A percentile compares a stretch with the other conserved stretches of the same genome.
These are phyloP conservation scores for Cebus imitator DNA, from an alignment of 2,113 vertebrate species.

Conservation along the genomic window DNA sequence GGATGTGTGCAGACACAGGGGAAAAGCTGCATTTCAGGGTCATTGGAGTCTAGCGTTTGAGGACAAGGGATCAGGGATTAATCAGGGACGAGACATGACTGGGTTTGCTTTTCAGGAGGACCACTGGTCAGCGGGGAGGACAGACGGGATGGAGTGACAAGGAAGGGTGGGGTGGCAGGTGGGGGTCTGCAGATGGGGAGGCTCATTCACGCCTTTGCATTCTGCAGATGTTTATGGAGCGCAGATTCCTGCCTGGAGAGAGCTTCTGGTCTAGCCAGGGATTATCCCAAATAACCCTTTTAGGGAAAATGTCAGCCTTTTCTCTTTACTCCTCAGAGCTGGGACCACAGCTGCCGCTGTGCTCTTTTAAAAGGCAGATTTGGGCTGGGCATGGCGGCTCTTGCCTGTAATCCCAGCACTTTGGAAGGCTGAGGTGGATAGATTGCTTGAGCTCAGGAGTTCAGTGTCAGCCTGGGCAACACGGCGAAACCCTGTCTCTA, in stretches of 20 bases:
- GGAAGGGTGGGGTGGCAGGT: not conserved
- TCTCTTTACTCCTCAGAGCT: not conserved
- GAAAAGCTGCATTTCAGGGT: not conserved
- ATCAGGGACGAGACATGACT: fast-evolving
- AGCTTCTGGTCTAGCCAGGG: not conserved
- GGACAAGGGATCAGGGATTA: not conserved
- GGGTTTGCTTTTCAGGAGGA: not conserved
- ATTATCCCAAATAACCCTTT: not conserved
- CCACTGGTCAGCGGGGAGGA: too few relatives aligned
- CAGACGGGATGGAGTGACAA: fast-evolving
- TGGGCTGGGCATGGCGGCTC: not conserved
- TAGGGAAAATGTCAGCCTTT: not conserved
- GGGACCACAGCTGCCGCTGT: not conserved
- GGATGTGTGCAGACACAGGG: not conserved
- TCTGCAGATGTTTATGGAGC: fast-evolving
- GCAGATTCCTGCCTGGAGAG: fast-evolving
- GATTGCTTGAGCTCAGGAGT: not conserved
- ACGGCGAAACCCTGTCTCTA: not conserved
- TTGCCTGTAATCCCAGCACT: not conserved
- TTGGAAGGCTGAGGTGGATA: not conserved
- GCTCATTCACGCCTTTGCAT: not conserved
- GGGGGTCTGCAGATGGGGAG: fast-evolving
- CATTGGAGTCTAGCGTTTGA: not conserved
- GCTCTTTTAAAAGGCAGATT: not conserved
- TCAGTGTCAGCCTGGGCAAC: not conserved